Percentiles rank a stretch among this genome's conserved stretches.
Evolutionary conservation across 2,888 invertebrate species (phyloP).

Genomic region (Andrena haemorrhoa): DNA sequence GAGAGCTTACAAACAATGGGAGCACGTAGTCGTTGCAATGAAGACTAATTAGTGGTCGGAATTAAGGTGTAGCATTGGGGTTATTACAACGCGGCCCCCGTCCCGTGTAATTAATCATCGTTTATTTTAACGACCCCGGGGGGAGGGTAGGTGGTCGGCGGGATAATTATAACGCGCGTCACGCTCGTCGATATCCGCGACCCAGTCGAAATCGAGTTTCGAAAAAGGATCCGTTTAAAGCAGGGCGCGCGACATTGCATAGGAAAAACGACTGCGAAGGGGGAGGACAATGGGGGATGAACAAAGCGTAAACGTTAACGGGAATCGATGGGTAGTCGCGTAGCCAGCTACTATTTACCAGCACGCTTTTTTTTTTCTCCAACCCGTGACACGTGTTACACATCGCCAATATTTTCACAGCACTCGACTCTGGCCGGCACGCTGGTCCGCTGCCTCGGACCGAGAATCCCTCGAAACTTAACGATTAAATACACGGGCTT

Average conservation of each 20-base stretch:
- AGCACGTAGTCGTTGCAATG: slow-evolving; percentile 34
- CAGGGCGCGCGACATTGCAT: not conserved
- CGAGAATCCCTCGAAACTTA: slow-evolving; percentile 37
- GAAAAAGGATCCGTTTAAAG: not conserved
- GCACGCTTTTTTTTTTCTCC: slow-evolving; percentile 27
- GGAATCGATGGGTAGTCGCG: slow-evolving; percentile 24
- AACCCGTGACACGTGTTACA: slow-evolving; percentile 47
- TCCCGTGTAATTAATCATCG: slow-evolving; percentile 49
- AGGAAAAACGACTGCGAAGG: not conserved
- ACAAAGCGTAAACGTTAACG: slow-evolving; percentile 48
- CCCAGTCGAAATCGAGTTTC: slow-evolving; percentile 24
- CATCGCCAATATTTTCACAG: slow-evolving; percentile 55
- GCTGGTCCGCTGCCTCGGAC: slow-evolving; percentile 29
- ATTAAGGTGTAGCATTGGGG: slow-evolving; percentile 39
- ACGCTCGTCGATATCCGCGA: slow-evolving; percentile 7
- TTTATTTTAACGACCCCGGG: slow-evolving; percentile 24
- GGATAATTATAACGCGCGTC: slow-evolving; percentile 22
- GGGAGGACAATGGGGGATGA: not conserved
- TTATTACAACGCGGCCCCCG: slow-evolving; percentile 29
- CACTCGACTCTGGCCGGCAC: not conserved
- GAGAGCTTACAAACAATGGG: slow-evolving; percentile 35
- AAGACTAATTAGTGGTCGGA: slow-evolving; percentile 43
- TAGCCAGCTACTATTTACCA: slow-evolving; percentile 32
- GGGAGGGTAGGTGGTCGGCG: not conserved
- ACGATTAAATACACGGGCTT: slow-evolving; percentile 47